phyloP scores from a whole-genome alignment of 2,797 vertebrate species.

The Diplodus puntazzo region DNA sequence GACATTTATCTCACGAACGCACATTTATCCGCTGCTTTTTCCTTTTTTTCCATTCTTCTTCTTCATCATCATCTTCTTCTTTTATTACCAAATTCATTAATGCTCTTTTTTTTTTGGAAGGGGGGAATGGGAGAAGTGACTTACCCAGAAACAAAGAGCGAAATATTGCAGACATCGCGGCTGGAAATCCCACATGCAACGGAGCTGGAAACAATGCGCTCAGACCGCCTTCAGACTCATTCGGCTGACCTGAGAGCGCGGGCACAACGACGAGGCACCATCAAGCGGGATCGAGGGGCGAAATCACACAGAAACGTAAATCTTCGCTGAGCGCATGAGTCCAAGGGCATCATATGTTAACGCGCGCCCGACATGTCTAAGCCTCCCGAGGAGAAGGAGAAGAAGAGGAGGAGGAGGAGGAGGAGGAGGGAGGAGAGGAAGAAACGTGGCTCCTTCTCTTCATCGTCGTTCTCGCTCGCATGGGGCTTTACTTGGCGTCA shows the following conservation, averaged over 20 bases:
- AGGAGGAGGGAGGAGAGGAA: slow-evolving; percentile 50
- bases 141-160: slow-evolving; percentile 87
- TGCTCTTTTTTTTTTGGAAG: not conserved
- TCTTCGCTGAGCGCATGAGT: slow-evolving; percentile 74
- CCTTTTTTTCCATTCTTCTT: too few relatives aligned
- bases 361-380: slow-evolving; percentile 71
- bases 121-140: slow-evolving; percentile 69
- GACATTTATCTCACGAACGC: slow-evolving; percentile 1
- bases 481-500: slow-evolving; percentile 68
- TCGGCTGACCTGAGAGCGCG: slow-evolving; percentile 73
- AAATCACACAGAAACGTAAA: slow-evolving; percentile 60
- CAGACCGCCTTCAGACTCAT: slow-evolving; percentile 75
- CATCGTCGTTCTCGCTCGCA: slow-evolving; percentile 69
- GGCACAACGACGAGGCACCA: slow-evolving; percentile 72
- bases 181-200: slow-evolving; percentile 82
- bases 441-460: slow-evolving; percentile 62
- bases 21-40: slow-evolving; percentile 8
- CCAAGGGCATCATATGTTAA: slow-evolving; percentile 82
- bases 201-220: slow-evolving; percentile 81
- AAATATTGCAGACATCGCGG: slow-evolving; percentile 86
- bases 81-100: not conserved
- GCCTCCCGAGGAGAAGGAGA: slow-evolving; percentile 61
- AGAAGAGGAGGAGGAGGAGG: slow-evolving; percentile 40
- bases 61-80: too few relatives aligned
- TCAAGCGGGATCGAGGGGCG: slow-evolving; percentile 55